Percentiles rank a stretch among this genome's conserved stretches.
phyloP scores from a whole-genome alignment of 2,888 invertebrate species.

The Catocala fraxini region DNA sequence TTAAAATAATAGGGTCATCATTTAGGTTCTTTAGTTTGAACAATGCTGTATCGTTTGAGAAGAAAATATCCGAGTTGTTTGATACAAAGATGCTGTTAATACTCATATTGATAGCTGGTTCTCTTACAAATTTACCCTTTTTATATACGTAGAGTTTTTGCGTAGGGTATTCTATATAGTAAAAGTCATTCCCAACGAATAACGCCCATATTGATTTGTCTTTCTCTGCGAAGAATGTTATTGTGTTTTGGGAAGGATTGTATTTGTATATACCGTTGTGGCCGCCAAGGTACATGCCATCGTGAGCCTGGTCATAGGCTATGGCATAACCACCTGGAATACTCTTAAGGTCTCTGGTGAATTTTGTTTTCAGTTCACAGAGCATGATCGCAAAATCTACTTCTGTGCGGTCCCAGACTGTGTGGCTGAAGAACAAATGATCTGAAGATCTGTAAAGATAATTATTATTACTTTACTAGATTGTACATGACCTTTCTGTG shows the following conservation, averaged over 20 bases:
- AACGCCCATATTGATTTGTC: slow-evolving; percentile 77
- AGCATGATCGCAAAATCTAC: slow-evolving; percentile 65
- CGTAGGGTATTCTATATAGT: slow-evolving; percentile 56
- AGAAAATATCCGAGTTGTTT: slow-evolving; percentile 67
- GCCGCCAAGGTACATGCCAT: slow-evolving; percentile 77
- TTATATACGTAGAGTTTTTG: slow-evolving; percentile 46
- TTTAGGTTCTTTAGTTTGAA: slow-evolving; percentile 67
- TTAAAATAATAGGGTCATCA: slow-evolving; percentile 54
- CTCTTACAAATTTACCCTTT: slow-evolving; percentile 63
- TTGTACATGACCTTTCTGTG: too few relatives aligned
- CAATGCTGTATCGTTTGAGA: slow-evolving; percentile 74
- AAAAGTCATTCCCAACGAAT: slow-evolving; percentile 71
- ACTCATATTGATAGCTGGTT: slow-evolving; percentile 68
- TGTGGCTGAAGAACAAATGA: slow-evolving; percentile 66
- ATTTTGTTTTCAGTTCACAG: slow-evolving; percentile 62
- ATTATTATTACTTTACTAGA: too few relatives aligned
- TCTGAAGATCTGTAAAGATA: slow-evolving; percentile 54
- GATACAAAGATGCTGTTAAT: slow-evolving; percentile 73
- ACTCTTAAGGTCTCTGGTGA: slow-evolving; percentile 58
- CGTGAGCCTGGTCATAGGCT: slow-evolving; percentile 72
- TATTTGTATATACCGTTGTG: slow-evolving; percentile 79
- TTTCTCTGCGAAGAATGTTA: slow-evolving; percentile 72
- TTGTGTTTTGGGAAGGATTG: slow-evolving; percentile 67
- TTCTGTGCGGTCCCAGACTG: slow-evolving; percentile 3
- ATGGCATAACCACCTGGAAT: slow-evolving; percentile 75